Base-by-base conservation (phyloP, 2,888 invertebrate genomes). In the Furcula furcula region DNA sequence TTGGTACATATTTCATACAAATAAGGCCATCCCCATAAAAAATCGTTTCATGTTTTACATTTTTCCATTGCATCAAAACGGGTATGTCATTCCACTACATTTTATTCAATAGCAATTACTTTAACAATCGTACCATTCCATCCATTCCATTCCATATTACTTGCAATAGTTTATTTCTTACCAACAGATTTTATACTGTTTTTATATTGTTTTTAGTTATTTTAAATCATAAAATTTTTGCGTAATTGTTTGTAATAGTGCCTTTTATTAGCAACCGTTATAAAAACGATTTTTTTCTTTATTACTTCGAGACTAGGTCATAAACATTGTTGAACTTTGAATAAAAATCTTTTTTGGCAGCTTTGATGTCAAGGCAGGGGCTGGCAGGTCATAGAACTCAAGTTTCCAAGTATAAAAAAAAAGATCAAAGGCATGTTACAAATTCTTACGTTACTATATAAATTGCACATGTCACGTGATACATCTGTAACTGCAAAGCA, bases 161-260 rank as follows among this genome's bases (percentile, higher is more conserved):
- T 69, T 81, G 85, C 85, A 86, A 87, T 86, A 86, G 82, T 74
- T 69, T 63, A 46, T 53, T 51, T 63, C 57, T 55, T 65, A 57
- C 40, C 48, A 55, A 59, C 66, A 60, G 47, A 46, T 57, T 36
- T 52, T 46, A 34, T 41, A 37, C 30, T 29, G 34, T 49, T 49
- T 38, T 39, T 35, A 54, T 53, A 34, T 57, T 61, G 53, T 50
- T 48, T 46, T 46, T 42, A 34, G 37, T 54, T 49, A 48, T 63
- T 51, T 51, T 55, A 36, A 21, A n/a, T 46, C 34, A 50, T 34
- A 43, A 34, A 51, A 55, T 32, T 47, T 29, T 34, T 31, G 29
- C 26, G 29, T 51, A 42, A 42, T 9, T 26, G 36, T 18, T 26
- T 28, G 10, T 18, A 31, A 18, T 29, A 34, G 6, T 11, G 30